phyloP scores from a whole-genome alignment of 2,113 vertebrate genomes.

The Cepphus grylle region DNA sequence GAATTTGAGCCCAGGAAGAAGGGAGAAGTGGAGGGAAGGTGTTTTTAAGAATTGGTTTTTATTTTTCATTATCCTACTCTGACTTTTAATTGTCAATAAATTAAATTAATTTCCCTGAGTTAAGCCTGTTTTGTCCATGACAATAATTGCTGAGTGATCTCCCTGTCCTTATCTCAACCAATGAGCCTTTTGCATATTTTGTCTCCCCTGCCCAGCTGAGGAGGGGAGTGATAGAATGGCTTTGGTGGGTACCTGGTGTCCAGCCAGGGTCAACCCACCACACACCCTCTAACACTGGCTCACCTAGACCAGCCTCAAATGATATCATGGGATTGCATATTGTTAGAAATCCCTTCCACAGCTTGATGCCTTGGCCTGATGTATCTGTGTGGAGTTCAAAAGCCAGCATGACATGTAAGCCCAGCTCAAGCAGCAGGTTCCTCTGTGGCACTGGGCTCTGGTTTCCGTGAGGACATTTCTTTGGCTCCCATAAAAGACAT shows the following conservation, averaged over 20 bases:
- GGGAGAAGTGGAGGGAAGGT: background rate
- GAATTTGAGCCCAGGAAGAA: background rate
- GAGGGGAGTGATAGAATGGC: rapidly evolving
- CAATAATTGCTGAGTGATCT: background rate
- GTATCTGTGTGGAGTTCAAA: background rate
- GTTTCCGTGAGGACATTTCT: background rate
- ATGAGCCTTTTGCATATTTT: background rate
- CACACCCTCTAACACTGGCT: rapidly evolving
- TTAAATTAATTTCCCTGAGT: background rate
- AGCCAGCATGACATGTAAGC: rapidly evolving
- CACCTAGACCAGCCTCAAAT: background rate
- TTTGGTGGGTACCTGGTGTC: background rate
- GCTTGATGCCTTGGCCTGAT: background rate
- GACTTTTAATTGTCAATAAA: background rate
- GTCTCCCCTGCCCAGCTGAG: background rate
- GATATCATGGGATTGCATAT: background rate
- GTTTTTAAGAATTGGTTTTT: background rate
- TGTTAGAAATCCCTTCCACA: background rate
- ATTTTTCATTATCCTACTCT: background rate
- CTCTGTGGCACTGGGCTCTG: background rate
- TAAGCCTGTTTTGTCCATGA: background rate
- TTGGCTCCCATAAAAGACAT: background rate
- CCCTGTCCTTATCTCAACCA: background rate
- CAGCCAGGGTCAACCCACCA: background rate
- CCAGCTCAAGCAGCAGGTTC: background rate